Evolutionary conservation across 2,113 vertebrate species (phyloP), one percentile per base, ranked within the genome.

Genomic region (Coptodon bakossiorum): DNA sequence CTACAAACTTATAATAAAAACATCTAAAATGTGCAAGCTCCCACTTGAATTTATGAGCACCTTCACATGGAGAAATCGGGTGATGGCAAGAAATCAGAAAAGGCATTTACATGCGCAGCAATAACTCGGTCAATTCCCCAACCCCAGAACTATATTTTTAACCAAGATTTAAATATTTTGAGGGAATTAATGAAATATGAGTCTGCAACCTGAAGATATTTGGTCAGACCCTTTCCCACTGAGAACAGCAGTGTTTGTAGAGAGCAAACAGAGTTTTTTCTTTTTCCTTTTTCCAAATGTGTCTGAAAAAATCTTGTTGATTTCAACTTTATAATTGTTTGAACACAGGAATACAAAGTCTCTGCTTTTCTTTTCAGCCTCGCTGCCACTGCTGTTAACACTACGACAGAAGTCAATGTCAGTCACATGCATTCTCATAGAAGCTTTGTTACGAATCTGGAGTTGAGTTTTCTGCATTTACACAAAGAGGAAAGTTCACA

Each of bases 81-180:
- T 87, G 56, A 52, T 34, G 85, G 87, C 19, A 80, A 54, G 50
- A 83, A 83, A 84, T 91, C 83, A 57, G n/a, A 81, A 83, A 81
- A 57, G 9, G 1, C 34, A 63, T 71, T 89, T 79, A n/a, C 31
- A 78, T 88, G 81, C 40, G 19, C 48, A 59, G 73, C 16, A 83
- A 83, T 29, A 36, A 81, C 50, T 78, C 73, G 9, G 3, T 85
- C 78, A 82, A 84, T 82, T 40, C 24, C 76, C 45, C 3, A 53
- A 54, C 31, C 34, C 7, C 27, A 22, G 27, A 17, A 48, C 31
- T 71, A 63, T 54, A 29, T 73, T 45, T 40, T 38, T 54, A 81
- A 57, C 50, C 5, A 24, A 63, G 80, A 87, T 52, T 83, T 17
- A 6, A 34, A 56, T 68, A 29, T 59, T 84, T 82, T 50, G 48